Conservation (phyloP, 2,888 invertebrate species). For the Agrochola circellaris region DNA sequence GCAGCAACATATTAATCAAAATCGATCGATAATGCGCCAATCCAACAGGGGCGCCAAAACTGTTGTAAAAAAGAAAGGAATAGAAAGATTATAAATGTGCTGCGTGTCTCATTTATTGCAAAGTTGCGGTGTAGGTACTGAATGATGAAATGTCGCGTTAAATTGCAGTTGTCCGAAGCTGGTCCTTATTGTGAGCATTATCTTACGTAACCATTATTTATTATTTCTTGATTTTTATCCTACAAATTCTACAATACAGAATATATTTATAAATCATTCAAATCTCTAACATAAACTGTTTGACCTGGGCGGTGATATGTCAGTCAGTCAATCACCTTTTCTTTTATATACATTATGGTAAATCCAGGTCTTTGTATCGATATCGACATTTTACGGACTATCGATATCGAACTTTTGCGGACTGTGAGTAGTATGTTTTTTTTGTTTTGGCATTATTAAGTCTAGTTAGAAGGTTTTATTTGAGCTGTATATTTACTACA, state of each 20-base stretch:
- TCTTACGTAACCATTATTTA: conserved; percentile 18
- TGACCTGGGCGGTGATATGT: conserved; percentile 52
- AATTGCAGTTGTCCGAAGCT: conserved; percentile 16
- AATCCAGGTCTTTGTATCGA: conserved; percentile 36
- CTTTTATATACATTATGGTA: conserved; percentile 47
- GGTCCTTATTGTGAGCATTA: background rate
- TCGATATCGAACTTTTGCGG: conserved; percentile 32
- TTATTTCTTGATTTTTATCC: conserved; percentile 19
- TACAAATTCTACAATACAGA: conserved; percentile 51
- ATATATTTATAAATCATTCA: conserved; percentile 56
- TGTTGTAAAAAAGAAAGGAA: no score
- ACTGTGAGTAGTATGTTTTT: background rate
- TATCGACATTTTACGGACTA: conserved; percentile 36
- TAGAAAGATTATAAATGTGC: no score
- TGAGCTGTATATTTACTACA: background rate
- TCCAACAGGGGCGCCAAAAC: no score
- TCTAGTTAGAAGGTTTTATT: no score
- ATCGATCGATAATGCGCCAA: no score
- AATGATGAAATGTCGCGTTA: conserved; percentile 45
- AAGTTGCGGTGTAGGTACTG: no score
- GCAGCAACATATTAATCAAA: no score
- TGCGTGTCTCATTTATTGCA: no score
- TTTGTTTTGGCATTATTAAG: background rate
- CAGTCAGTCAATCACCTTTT: conserved; percentile 57
- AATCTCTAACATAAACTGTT: conserved; percentile 47